Evolutionary conservation across 1,140 invertebrate species (phyloP), one percentile per base, ranked within the genome.

Genomic region (Drosophila pallidifrons): DNA sequence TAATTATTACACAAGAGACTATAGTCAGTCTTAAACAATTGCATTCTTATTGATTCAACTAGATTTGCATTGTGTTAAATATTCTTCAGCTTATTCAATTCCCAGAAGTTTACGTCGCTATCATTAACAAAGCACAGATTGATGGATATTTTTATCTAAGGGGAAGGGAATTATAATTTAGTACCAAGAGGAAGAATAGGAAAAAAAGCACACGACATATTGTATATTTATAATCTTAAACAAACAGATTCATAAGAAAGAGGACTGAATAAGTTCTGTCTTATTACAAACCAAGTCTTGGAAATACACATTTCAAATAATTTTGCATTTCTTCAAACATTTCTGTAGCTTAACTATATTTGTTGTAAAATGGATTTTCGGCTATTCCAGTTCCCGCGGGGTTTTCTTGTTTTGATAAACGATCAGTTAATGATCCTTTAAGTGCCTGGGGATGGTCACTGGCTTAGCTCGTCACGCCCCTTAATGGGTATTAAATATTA

Each of bases 401-500:
- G n/a, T 63, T 32, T 10, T 38, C 35, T 43, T 45, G n/a, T 41
- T 63, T 63, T 63, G 72, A 70, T 63, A 51, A 57, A 75, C 58
- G 58, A 69, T 63, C 32, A 35, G 41, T 61, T 87, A 87, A 87
- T 82, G 83, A 74, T 88, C 77, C 83, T 88, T 87, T 57, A 71
- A 67, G 69, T 82, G 65, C 54, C 46, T 43, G 41, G 52, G 45
- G 20, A 13, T 55, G 45, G 6, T 13, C 15, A 11, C 28, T 25
- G 11, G 43, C 28, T 28, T n/a, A 32, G 15, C 58, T 61, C 47
- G 67, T 71, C 78, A 80, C 69, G 83, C 83, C 82, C 82, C 47
- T 61, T 32, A 63, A 60, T 65, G 38, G 20, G 20, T 16, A 65
- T 72, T 64, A 46, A 45, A 60, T 65, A 59, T 64, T 25, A 41